Evolutionary conservation across 35 echinoderm and acorn worm genomes (phyloP).

Genomic region (Chiridota heheva): DNA sequence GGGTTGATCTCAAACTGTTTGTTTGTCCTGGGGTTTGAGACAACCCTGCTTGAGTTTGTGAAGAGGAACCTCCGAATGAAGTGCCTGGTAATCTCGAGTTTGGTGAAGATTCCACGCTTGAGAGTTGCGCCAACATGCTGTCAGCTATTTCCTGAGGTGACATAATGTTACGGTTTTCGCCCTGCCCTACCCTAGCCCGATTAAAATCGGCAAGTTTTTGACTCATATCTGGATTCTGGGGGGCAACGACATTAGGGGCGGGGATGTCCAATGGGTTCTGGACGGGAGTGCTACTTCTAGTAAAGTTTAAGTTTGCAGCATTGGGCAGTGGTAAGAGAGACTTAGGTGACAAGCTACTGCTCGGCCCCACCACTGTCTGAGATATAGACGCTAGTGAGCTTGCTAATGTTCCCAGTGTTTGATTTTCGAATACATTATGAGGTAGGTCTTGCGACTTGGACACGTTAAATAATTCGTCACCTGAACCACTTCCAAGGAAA

Average conservation of each 20-base stretch:
- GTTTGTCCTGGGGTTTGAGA: conserved; percentile 21
- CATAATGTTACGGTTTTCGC: conserved; percentile 64
- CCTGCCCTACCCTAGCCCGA: conserved; percentile 62
- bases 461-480: conserved; percentile 21
- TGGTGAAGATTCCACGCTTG: conserved; percentile 22
- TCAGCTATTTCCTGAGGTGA: conserved; percentile 99
- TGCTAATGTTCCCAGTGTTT: conserved; percentile 27
- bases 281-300: not conserved
- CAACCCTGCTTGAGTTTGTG: not conserved
- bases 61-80: conserved; percentile 29
- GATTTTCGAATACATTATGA: conserved; percentile 36
- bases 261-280: conserved; percentile 81
- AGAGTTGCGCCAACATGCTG: conserved; percentile 89
- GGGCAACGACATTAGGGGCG: conserved; percentile 91
- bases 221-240: conserved; percentile 83
- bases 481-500: too few species aligned
- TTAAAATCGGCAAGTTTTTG: conserved; percentile 96
- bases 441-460: conserved; percentile 40
- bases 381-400: conserved; percentile 23
- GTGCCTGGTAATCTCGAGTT: conserved; percentile 1
- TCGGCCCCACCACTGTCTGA: not conserved
- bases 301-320: conserved; percentile 39
- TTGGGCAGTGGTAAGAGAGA: conserved; percentile 41
- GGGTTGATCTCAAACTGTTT: too few species aligned
- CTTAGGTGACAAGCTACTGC: conserved; percentile 33